Evolutionary conservation across 2,888 invertebrate species (phyloP).

Genomic region (Eupithecia insigniata): DNA sequence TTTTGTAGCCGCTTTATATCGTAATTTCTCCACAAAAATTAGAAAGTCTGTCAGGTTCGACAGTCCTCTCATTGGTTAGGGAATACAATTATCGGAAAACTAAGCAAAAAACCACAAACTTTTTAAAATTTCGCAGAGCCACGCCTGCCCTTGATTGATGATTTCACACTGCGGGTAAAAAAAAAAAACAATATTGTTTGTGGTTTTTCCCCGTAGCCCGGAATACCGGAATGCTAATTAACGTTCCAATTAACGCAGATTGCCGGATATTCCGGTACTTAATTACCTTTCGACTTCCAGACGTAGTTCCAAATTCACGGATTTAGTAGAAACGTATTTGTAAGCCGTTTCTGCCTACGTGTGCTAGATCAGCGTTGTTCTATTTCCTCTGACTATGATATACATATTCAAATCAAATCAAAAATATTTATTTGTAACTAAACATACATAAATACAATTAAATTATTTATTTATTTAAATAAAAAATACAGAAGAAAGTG

Average conservation of each 20-base stretch:
- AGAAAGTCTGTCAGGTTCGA: not conserved
- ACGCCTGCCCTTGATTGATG: conserved; percentile 27
- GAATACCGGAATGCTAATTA: conserved; percentile 24
- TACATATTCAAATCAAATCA: too few relatives aligned
- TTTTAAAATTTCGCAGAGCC: conserved; percentile 15
- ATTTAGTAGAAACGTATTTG: conserved; percentile 13
- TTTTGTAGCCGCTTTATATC: not conserved
- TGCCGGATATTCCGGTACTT: conserved; percentile 22
- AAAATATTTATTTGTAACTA: too few relatives aligned
- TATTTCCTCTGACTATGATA: not conserved
- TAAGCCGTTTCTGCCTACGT: not conserved
- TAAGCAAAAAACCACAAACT: not conserved
- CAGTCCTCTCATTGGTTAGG: not conserved
- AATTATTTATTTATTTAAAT: too few relatives aligned
- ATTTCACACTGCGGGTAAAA: conserved; percentile 14
- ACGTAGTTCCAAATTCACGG: conserved; percentile 10
- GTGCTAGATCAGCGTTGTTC: not conserved
- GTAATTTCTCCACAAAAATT: not conserved
- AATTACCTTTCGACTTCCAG: conserved; percentile 23
- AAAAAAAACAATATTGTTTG: conserved; percentile 19
- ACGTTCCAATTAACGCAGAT: conserved; percentile 28
- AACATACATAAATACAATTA: too few relatives aligned
- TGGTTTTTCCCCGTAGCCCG: conserved; percentile 14
- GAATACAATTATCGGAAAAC: not conserved
- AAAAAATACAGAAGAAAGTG: too few relatives aligned